A percentile compares a stretch with the other conserved stretches of the same genome.
Conservation (phyloP, 2,113 vertebrate genomes). For the Nothocercus nigrocapillus region DNA sequence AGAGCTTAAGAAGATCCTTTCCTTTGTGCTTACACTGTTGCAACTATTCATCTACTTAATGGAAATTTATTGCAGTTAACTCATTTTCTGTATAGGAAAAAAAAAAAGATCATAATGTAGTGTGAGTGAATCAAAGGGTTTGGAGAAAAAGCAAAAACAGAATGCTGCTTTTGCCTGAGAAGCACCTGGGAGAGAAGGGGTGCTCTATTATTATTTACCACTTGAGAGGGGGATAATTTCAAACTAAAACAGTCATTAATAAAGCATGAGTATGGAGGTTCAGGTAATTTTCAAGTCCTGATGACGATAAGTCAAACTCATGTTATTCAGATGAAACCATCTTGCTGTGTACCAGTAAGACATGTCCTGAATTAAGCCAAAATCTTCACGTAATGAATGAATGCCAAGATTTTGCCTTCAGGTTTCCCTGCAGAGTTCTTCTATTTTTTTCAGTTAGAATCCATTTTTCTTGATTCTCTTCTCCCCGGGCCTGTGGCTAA, state of each 20-base stretch:
- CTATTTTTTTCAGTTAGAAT: not conserved
- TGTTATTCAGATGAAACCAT: not conserved
- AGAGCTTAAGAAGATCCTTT: not conserved
- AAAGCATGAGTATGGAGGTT: not conserved
- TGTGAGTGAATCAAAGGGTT: not conserved
- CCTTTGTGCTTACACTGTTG: fast-evolving
- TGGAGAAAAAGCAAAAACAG: not conserved
- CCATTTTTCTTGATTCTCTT: slow-evolving; percentile 1
- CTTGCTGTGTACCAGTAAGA: not conserved
- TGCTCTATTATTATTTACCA: not conserved
- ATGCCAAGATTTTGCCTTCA: not conserved
- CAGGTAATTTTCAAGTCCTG: not conserved
- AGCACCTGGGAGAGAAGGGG: not conserved
- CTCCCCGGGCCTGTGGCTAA: not conserved
- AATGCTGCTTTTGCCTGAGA: not conserved
- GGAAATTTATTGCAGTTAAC: not conserved
- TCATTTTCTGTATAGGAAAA: not conserved
- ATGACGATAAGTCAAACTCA: not conserved
- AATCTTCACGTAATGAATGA: not conserved
- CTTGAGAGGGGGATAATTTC: not conserved
- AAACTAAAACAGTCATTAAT: not conserved
- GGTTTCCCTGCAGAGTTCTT: not conserved
- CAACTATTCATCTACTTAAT: not conserved
- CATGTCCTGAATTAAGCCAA: not conserved
- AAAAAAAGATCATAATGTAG: fast-evolving